These are phyloP conservation scores for Desmophyllum pertusum DNA, from an alignment of 92 coral and sea anemone species.

Conservation along the genomic window DNA sequence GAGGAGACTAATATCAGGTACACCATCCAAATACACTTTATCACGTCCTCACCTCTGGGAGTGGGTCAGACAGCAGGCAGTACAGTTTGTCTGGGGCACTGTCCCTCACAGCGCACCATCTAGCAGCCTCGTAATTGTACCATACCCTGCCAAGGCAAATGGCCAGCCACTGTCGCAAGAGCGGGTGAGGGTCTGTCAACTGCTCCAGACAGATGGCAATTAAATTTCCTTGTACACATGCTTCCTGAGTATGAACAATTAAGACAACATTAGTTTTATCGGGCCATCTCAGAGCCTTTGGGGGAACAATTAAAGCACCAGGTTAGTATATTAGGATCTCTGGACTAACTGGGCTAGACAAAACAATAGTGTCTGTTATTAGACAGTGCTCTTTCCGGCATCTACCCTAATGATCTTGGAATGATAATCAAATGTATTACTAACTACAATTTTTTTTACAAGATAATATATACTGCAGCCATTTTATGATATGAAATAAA, in stretches of 20 bases:
- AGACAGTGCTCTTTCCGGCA: too few relatives aligned
- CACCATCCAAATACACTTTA: background rate
- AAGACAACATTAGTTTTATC: too few relatives aligned
- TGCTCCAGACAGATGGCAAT: conserved; percentile 98
- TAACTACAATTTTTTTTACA: too few relatives aligned
- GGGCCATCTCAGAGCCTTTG: too few relatives aligned
- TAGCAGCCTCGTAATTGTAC: conserved; percentile 89
- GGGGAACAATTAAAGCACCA: too few relatives aligned
- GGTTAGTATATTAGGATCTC: too few relatives aligned
- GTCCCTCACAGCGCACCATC: conserved; percentile 98
- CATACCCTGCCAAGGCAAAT: conserved; percentile 90
- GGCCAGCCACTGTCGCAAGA: conserved; percentile 95
- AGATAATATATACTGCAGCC: too few relatives aligned
- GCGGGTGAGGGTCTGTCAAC: conserved; percentile 91
- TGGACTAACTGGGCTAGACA: too few relatives aligned
- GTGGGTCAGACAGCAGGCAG: conserved; percentile 82
- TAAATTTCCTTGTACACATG: conserved; percentile 92
- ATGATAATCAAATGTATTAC: too few relatives aligned
- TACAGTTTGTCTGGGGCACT: conserved; percentile 96
- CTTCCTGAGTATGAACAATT: conserved; percentile 65
- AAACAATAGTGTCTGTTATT: too few relatives aligned
- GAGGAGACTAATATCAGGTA: background rate
- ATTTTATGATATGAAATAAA: too few relatives aligned
- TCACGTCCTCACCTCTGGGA: conserved; percentile 81
- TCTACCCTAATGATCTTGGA: too few relatives aligned